Conservation (phyloP, 1,140 invertebrate genomes). For the Chelonus insularis region DNA sequence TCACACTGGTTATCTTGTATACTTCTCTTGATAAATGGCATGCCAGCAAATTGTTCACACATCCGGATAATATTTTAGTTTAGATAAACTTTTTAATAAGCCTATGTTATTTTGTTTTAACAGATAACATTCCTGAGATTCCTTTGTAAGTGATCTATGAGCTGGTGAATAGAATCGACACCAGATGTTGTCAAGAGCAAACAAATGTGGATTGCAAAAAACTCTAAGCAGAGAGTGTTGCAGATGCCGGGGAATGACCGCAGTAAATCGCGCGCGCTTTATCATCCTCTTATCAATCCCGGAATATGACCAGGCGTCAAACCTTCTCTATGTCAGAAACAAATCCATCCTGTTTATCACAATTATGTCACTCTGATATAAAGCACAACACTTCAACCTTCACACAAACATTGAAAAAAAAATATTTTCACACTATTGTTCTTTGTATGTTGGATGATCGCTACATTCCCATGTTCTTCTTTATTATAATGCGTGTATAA, state of each 20-base stretch:
- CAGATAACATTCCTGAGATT: neutral
- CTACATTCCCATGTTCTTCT: too few species aligned
- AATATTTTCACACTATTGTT: neutral
- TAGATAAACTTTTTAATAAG: too few species aligned
- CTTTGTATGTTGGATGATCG: too few species aligned
- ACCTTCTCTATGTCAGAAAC: neutral
- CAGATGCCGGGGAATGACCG: slow-evolving; percentile 1
- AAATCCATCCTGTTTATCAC: slow-evolving; percentile 4
- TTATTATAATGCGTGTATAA: neutral
- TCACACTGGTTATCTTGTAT: neutral
- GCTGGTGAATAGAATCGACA: slow-evolving; percentile 12
- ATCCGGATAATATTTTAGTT: too few species aligned
- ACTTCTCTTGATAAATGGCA: neutral
- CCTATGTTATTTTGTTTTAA: neutral
- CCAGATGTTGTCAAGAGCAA: slow-evolving; percentile 12
- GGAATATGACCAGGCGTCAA: slow-evolving; percentile 1
- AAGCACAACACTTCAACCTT: neutral
- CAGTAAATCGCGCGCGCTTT: slow-evolving; percentile 8
- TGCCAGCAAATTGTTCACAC: slow-evolving; percentile 1
- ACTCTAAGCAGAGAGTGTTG: neutral
- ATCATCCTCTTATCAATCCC: slow-evolving; percentile 17
- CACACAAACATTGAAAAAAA: neutral
- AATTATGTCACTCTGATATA: slow-evolving; percentile 10
- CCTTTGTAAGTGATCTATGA: too few species aligned
- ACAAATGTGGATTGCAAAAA: slow-evolving; percentile 5